Conservation (phyloP, 2,888 invertebrate species). For the Willowsia nigromaculata region DNA sequence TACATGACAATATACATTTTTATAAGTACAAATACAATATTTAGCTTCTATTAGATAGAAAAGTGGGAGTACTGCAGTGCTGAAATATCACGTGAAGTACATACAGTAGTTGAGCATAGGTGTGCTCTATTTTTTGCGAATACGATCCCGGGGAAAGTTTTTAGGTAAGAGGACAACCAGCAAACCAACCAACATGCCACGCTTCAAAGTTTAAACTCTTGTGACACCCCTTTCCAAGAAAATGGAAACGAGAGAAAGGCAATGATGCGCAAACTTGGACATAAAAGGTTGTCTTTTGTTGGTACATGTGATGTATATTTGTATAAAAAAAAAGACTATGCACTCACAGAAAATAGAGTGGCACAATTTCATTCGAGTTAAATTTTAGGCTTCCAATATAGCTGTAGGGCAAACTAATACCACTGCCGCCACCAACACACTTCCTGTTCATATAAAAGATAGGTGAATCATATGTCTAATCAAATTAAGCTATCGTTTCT, state of each 20-base stretch:
- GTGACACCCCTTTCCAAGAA: slow-evolving; percentile 52
- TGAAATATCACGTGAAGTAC: background rate
- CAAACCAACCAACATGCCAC: slow-evolving; percentile 6
- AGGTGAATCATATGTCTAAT: slow-evolving; percentile 63
- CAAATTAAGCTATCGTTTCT: slow-evolving; percentile 65
- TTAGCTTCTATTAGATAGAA: background rate
- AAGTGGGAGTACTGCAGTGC: slow-evolving; percentile 15
- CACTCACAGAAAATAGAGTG: background rate
- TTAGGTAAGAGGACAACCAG: background rate
- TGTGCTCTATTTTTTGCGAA: background rate
- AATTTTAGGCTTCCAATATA: background rate
- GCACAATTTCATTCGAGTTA: background rate
- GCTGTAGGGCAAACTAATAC: background rate
- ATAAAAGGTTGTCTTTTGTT: background rate
- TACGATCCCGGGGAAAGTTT: background rate
- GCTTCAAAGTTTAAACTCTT: slow-evolving; percentile 47
- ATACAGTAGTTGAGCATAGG: no score
- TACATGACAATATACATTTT: background rate
- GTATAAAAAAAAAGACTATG: background rate
- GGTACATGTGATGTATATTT: background rate
- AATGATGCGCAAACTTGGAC: slow-evolving; percentile 47
- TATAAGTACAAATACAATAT: background rate
- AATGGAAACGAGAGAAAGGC: slow-evolving; percentile 24
- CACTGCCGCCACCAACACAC: background rate
- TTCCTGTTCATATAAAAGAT: slow-evolving; percentile 41